Percentiles rank a stretch among this genome's conserved stretches.
phyloP scores from a whole-genome alignment of 2,797 vertebrate species.

The Antrozous pallidus region DNA sequence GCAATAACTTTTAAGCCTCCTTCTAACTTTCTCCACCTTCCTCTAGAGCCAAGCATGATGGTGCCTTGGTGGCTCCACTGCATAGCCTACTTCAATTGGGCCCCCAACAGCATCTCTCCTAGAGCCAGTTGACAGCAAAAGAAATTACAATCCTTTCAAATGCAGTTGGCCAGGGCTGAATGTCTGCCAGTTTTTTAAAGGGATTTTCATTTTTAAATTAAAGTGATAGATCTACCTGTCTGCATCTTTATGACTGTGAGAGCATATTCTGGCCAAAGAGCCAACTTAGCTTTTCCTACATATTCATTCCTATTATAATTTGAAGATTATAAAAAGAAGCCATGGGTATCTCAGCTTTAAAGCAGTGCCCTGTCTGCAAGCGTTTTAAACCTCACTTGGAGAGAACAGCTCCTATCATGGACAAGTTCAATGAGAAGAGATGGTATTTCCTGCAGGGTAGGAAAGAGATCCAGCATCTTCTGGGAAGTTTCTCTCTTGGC shows the following conservation, averaged over 20 bases:
- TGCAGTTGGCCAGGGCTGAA: slow-evolving; percentile 31
- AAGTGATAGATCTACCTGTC: slow-evolving; percentile 65
- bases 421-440: slow-evolving; percentile 35
- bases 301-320: slow-evolving; percentile 40
- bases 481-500: slow-evolving; percentile 67
- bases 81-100: not conserved
- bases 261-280: slow-evolving; percentile 41
- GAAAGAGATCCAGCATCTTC: slow-evolving; percentile 50
- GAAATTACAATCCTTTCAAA: slow-evolving; percentile 56
- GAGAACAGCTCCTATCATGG: slow-evolving; percentile 15
- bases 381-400: slow-evolving; percentile 19
- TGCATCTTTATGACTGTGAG: slow-evolving; percentile 32
- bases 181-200: slow-evolving; percentile 58
- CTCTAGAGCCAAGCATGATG: not conserved
- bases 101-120: not conserved
- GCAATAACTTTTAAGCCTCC: not conserved
- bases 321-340: slow-evolving; percentile 27
- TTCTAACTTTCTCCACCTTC: not conserved
- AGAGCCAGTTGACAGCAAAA: slow-evolving; percentile 39
- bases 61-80: not conserved
- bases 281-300: slow-evolving; percentile 37
- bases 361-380: not conserved
- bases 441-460: slow-evolving; percentile 40
- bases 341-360: slow-evolving; percentile 11
- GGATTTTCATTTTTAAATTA: slow-evolving; percentile 67